Evolutionary conservation across 2,888 invertebrate species (phyloP), one percentile per base, ranked within the genome.

Genomic region (Leptinotarsa peninsularis): DNA sequence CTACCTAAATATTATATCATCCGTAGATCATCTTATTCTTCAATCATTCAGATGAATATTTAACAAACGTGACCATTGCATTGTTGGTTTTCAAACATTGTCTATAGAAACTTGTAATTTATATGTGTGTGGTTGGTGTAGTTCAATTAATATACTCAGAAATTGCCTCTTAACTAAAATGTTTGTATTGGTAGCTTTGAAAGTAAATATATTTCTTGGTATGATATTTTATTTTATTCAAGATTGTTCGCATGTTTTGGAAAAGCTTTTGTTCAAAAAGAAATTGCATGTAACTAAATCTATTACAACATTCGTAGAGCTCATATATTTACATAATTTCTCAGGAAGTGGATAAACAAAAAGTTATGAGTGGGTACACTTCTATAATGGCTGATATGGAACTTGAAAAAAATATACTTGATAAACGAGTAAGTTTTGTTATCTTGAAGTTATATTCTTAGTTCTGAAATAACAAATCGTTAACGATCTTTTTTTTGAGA

Each of bases 331-430:
- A 18, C 52, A 49, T 7, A 23, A 66, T 50, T 67, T 66, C 60
- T 21, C 54, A 77, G 77, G 67, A 66, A 13, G 43, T 63, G 50
- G 66, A 73, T 15, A 73, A 77, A 17, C 73, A 73, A 21, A 71
- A 66, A 49, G 33, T 66, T 14, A 23, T 77, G 18, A 68, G 18
- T 49, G 18, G n/a, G 17, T 73, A 58, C 50, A 63, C 69, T 58
- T 54, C 73, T 67, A 27, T 77, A 14, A 66, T 83, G 66, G 27
- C 79, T 23, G 78, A 80, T 68, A 72, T 74, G 50, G 81, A 83
- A 70, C 76, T 73, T 4, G 77, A 81, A 73, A 81, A 77, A 17
- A 74, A 78, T n/a, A 67, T 66, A 63, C 50, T 81, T 33, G 75
- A 63, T 43, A 50, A 75, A 56, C 75, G 80, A 80, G 83, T 82